Conservation (phyloP, 1,140 invertebrate species). For the Drosophila orosa region DNA sequence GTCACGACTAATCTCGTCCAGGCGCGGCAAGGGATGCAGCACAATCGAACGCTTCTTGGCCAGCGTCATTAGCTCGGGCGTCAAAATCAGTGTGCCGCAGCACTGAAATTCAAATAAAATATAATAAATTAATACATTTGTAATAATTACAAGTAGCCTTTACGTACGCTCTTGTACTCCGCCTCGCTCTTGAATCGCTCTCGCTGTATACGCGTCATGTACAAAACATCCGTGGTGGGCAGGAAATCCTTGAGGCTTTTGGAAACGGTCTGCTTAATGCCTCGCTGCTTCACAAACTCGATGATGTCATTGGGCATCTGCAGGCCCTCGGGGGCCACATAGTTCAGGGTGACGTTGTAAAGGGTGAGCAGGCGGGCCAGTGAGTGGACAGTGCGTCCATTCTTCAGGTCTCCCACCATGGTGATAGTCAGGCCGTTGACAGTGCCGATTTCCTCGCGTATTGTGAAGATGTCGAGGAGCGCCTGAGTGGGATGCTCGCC, state of each 20-base stretch:
- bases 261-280: slow-evolving; percentile 91
- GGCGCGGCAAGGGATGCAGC: slow-evolving; percentile 98
- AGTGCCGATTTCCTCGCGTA: slow-evolving; percentile 99
- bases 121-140: neutral
- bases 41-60: slow-evolving; percentile 98
- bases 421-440: slow-evolving; percentile 97
- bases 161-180: slow-evolving; percentile 90
- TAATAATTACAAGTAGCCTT: neutral
- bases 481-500: slow-evolving; percentile 99
- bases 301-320: slow-evolving; percentile 95
- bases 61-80: slow-evolving; percentile 96
- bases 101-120: slow-evolving; percentile 83
- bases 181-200: slow-evolving; percentile 94
- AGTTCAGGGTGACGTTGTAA: slow-evolving; percentile 95
- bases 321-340: slow-evolving; percentile 94
- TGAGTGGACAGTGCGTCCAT: slow-evolving; percentile 99
- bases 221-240: slow-evolving; percentile 97
- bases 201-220: slow-evolving; percentile 98
- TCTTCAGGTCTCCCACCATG: slow-evolving; percentile 98
- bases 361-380: slow-evolving; percentile 95
- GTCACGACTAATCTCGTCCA: slow-evolving; percentile 96
- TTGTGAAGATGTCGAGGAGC: slow-evolving; percentile 98
- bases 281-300: slow-evolving; percentile 91
- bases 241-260: slow-evolving; percentile 92
- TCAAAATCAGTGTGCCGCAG: slow-evolving; percentile 94